These are phyloP conservation scores for Misgurnus anguillicaudatus DNA, from an alignment of 2,113 vertebrate genomes.

Conservation along the genomic window DNA sequence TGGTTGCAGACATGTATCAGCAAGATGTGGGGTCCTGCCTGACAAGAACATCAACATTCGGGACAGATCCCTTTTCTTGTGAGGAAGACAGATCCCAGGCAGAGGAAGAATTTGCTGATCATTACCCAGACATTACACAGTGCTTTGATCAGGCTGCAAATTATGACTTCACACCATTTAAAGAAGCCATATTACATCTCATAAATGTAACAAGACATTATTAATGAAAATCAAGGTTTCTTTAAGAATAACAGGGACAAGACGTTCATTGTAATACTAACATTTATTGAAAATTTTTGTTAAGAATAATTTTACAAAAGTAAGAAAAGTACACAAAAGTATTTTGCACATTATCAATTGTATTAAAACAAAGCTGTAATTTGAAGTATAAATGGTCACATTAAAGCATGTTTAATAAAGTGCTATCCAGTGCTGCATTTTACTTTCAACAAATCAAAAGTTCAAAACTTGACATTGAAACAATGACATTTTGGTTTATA, in stretches of 20 bases:
- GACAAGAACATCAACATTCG: too few relatives aligned
- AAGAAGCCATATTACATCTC: neutral
- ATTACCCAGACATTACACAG: too few relatives aligned
- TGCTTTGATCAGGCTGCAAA: neutral
- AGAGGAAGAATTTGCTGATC: neutral
- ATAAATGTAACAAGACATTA: neutral
- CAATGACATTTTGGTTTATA: neutral
- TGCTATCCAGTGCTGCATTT: neutral
- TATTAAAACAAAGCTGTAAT: neutral
- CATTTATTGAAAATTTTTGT: neutral
- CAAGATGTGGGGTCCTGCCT: too few relatives aligned
- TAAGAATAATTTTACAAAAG: too few relatives aligned
- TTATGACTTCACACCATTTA: neutral
- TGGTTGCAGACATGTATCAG: too few relatives aligned
- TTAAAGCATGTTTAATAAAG: neutral
- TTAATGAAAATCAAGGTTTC: neutral
- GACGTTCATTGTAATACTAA: neutral
- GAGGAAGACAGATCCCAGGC: too few relatives aligned
- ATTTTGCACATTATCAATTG: neutral
- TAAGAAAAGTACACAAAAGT: neutral
- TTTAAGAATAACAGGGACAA: neutral
- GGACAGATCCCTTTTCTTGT: too few relatives aligned
- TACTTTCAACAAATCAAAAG: neutral
- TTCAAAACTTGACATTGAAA: neutral
- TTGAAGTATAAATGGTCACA: neutral